Evolutionary conservation across 2,797 vertebrate genomes (phyloP).

Genomic region (Trachops cirrhosus): DNA sequence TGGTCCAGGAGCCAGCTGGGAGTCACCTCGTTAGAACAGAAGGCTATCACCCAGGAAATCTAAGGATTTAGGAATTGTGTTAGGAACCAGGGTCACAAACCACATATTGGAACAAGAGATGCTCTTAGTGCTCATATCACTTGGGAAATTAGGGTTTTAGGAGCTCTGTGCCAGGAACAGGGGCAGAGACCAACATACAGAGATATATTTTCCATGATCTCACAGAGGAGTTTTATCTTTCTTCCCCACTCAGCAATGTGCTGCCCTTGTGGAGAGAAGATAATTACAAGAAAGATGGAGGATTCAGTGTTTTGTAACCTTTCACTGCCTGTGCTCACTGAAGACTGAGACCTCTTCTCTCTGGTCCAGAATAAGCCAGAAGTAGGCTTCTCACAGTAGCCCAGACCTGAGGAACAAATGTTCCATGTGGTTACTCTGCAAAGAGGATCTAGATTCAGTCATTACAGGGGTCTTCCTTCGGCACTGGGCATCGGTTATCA

Average conservation of each 20-base stretch:
- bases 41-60: background rate
- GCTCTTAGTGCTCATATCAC: background rate
- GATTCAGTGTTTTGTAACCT: background rate
- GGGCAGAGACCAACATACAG: background rate
- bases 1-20: background rate
- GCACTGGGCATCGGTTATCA: background rate
- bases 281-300: background rate
- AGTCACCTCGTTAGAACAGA: background rate
- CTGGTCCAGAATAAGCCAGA: background rate
- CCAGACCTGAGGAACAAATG: background rate
- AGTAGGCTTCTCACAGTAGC: background rate
- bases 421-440: background rate
- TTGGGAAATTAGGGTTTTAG: background rate
- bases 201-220: background rate
- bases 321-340: background rate
- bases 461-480: background rate
- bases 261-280: background rate
- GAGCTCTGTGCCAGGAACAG: background rate
- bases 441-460: background rate
- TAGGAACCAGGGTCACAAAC: background rate
- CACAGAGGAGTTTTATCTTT: background rate
- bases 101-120: background rate
- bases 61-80: background rate
- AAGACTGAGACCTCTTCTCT: background rate
- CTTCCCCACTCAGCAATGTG: background rate